Evolutionary conservation across 2,797 vertebrate genomes (phyloP).

Genomic region (Iguana delicatissima): DNA sequence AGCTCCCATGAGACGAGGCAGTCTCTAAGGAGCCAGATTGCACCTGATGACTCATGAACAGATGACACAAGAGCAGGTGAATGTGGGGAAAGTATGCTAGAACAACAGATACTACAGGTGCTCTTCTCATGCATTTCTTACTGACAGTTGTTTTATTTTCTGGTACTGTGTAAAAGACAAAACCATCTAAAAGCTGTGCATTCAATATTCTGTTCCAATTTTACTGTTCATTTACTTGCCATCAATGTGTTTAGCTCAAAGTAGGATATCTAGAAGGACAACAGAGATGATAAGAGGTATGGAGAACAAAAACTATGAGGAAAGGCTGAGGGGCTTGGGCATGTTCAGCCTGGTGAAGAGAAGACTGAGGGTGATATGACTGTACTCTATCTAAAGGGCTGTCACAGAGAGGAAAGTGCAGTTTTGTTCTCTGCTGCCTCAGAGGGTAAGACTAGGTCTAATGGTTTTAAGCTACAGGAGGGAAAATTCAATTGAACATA

Average conservation of each 20-base stretch:
- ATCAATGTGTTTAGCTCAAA: background rate
- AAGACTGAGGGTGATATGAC: too few relatives aligned
- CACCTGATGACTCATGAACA: rapidly evolving
- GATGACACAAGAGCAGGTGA: slow-evolving; percentile 28
- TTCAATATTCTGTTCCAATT: slow-evolving; percentile 24
- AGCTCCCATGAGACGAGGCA: background rate
- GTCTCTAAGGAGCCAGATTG: background rate
- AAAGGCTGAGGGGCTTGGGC: too few relatives aligned
- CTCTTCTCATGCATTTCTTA: background rate
- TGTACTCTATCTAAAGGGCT: too few relatives aligned
- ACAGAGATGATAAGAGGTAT: too few relatives aligned
- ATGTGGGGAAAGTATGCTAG: background rate
- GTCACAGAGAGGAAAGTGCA: too few relatives aligned
- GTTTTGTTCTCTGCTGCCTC: too few relatives aligned
- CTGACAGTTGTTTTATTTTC: background rate
- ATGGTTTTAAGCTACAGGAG: too few relatives aligned
- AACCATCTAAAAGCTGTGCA: background rate
- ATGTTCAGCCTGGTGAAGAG: too few relatives aligned
- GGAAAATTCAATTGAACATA: too few relatives aligned
- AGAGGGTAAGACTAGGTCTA: too few relatives aligned
- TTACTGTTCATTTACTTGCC: background rate
- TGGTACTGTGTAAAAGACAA: background rate
- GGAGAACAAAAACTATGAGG: too few relatives aligned
- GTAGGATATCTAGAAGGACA: background rate
- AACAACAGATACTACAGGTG: slow-evolving; percentile 19